A percentile compares a stretch with the other conserved stretches of the same genome.
Evolutionary conservation across 2,797 vertebrate genomes (phyloP).

Genomic region (Pygocentrus nattereri): DNA sequence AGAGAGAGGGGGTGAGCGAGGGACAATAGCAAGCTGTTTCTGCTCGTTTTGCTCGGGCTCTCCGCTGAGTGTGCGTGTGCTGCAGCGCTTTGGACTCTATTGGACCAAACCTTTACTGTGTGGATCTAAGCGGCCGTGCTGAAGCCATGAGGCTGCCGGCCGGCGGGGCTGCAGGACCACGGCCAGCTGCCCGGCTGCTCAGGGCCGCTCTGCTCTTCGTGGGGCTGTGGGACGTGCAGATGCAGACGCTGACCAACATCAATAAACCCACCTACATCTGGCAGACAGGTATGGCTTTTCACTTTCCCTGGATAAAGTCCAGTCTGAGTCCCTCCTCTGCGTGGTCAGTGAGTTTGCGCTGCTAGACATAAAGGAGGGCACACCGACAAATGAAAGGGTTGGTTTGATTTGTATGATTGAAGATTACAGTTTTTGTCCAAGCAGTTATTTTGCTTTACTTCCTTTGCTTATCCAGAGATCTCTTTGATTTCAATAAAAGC

Average conservation of each 20-base stretch:
- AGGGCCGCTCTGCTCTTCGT: slow-evolving; percentile 77
- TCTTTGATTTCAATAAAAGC: neutral
- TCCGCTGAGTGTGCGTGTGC: slow-evolving; percentile 28
- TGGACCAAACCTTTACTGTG: slow-evolving; percentile 41
- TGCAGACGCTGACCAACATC: slow-evolving; percentile 79
- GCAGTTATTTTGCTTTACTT: neutral
- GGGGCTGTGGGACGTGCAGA: slow-evolving; percentile 70
- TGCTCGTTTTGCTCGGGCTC: neutral
- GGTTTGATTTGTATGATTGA: neutral
- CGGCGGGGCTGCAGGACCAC: slow-evolving; percentile 64
- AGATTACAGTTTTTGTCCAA: neutral
- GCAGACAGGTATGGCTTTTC: slow-evolving; percentile 87
- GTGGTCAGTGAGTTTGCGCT: too few relatives aligned
- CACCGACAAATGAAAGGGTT: neutral
- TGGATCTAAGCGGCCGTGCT: slow-evolving; percentile 68
- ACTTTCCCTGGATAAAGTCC: slow-evolving; percentile 14
- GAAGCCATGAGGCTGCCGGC: slow-evolving; percentile 79
- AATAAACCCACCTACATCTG: slow-evolving; percentile 88
- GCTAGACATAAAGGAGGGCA: neutral
- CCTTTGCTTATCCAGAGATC: neutral
- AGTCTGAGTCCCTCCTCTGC: neutral
- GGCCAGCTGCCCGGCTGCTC: slow-evolving; percentile 67
- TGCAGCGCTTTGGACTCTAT: slow-evolving; percentile 33
- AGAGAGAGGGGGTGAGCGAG: slow-evolving; percentile 45
- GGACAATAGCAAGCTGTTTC: slow-evolving; percentile 60